Evolutionary conservation across 2,797 vertebrate species (phyloP).

Genomic region (Poecilia picta): DNA sequence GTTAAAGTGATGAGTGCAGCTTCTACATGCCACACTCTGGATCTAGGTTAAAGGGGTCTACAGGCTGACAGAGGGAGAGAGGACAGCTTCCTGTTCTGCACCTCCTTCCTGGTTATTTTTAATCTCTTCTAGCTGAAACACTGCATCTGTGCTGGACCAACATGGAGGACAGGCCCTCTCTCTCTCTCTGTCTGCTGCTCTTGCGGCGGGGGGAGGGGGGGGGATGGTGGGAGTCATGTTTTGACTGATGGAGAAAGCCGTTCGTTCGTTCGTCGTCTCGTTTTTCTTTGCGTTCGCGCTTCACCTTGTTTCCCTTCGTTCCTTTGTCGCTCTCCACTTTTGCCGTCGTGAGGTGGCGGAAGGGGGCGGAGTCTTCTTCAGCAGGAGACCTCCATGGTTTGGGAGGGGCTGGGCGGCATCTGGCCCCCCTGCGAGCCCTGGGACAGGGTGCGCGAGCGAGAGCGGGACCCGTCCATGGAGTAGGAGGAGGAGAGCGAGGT

Average conservation of each 20-base stretch:
- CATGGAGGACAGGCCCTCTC: slow-evolving; percentile 12
- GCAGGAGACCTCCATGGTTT: slow-evolving; percentile 94
- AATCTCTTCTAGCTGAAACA: slow-evolving; percentile 34
- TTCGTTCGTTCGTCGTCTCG: slow-evolving; percentile 39
- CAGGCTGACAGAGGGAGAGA: slow-evolving; percentile 59
- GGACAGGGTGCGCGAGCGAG: slow-evolving; percentile 90
- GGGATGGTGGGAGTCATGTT: slow-evolving; percentile 62
- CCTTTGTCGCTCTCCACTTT: slow-evolving; percentile 20
- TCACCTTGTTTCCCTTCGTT: slow-evolving; percentile 7
- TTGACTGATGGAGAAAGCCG: slow-evolving; percentile 67
- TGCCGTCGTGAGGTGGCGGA: background rate
- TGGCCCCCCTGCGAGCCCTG: slow-evolving; percentile 91
- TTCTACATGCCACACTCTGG: slow-evolving; percentile 50
- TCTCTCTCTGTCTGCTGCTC: slow-evolving; percentile 18
- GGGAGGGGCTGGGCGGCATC: slow-evolving; percentile 84
- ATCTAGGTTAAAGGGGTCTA: slow-evolving; percentile 72
- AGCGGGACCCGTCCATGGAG: slow-evolving; percentile 89
- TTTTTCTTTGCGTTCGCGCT: slow-evolving; percentile 21
- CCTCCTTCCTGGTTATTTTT: slow-evolving; percentile 10
- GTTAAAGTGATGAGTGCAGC: slow-evolving; percentile 60
- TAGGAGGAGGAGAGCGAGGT: slow-evolving; percentile 91
- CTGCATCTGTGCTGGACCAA: slow-evolving; percentile 14
- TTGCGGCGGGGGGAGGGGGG: slow-evolving; percentile 47
- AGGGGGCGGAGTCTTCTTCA: slow-evolving; percentile 67
- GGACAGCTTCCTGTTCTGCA: slow-evolving; percentile 17